These are phyloP conservation scores for Ctenosaura bakeri DNA, from an alignment of 2,797 vertebrate genomes.

Conservation along the genomic window DNA sequence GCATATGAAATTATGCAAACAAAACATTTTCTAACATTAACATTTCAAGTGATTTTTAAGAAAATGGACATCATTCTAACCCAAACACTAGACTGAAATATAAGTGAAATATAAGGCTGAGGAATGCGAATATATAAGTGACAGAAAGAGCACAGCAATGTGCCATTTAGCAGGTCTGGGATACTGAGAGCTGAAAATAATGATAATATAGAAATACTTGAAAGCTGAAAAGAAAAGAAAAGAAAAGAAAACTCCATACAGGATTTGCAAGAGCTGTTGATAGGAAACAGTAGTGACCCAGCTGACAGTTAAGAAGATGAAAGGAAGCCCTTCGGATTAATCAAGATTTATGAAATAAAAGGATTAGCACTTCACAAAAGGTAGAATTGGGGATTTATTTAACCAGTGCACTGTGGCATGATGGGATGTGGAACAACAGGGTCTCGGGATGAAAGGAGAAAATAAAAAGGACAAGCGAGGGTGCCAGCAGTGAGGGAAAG, in stretches of 20 bases:
- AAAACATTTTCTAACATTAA: background rate
- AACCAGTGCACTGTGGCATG: constrained; percentile 79
- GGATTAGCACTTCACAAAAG: constrained; percentile 84
- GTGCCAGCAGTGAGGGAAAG: constrained; percentile 65
- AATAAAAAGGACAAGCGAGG: constrained; percentile 65
- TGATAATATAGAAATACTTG: constrained; percentile 71
- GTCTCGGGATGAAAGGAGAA: constrained; percentile 79
- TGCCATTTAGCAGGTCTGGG: constrained; percentile 71
- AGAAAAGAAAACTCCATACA: constrained; percentile 39
- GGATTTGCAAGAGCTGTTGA: constrained; percentile 71
- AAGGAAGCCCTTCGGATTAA: constrained; percentile 81
- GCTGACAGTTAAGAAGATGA: constrained; percentile 80
- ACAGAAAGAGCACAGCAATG: constrained; percentile 39
- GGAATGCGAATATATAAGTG: background rate
- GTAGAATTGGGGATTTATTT: constrained; percentile 84
- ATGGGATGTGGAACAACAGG: constrained; percentile 73
- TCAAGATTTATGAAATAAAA: constrained; percentile 85
- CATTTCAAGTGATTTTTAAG: background rate
- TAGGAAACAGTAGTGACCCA: constrained; percentile 75
- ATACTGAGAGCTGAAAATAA: constrained; percentile 61
- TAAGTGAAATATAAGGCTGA: background rate
- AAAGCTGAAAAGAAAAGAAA: constrained; percentile 53
- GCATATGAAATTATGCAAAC: background rate
- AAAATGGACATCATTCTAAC: background rate
- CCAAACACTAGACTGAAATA: background rate